Base-by-base conservation (phyloP, 2,797 vertebrate genomes). In the Varecia variegata region DNA sequence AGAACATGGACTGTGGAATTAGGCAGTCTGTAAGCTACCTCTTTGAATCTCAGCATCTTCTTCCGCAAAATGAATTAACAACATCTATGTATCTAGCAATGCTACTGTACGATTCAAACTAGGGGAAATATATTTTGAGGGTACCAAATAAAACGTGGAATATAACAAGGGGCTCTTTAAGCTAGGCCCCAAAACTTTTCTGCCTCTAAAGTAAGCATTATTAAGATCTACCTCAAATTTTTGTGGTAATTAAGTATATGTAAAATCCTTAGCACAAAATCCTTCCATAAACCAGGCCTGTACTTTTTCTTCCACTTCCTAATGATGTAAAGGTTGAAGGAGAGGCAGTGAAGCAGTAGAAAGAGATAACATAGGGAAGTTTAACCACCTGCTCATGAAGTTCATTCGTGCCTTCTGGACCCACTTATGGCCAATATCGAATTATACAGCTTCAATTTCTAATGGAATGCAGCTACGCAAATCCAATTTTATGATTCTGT, bases 401-500 rank as follows among this genome's bases (percentile, higher is more conserved):
- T 96, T 91, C 56, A 86, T 60, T 76, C 82, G 82, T 47, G 40
- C 27, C 11, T 91, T 92, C 25, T 89, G 10, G 9, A 93, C n/a
- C 20, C 73, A 92, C 68, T 60, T 73, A 13, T 30, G 70, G 58
- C 76, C 38, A 94, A 30, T 17, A 76, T 68, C 52, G 84, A 92
- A 84, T 38, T 38, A 40, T 6, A 92, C 13, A 43, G 68, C 67
- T 94, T 97, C 27, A 79, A 85, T 84, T 83, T 86, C 82, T 88
- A 94, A 95, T 54, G 17, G 56, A 84, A 81, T 58, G 67, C 30
- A 93, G 38, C 76, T 65, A 95, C 13, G 6, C 15, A 83, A 89
- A 96, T 65, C 52, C 38, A 82, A 74, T 89, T 83, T 83, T 92
- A 71, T 81, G 43, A 89, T 95, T 96, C 27, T 88, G 20, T 88